A percentile compares a stretch with the other conserved stretches of the same genome.
Evolutionary conservation across 1,140 invertebrate species (phyloP).

Genomic region (Tribolium castaneum): DNA sequence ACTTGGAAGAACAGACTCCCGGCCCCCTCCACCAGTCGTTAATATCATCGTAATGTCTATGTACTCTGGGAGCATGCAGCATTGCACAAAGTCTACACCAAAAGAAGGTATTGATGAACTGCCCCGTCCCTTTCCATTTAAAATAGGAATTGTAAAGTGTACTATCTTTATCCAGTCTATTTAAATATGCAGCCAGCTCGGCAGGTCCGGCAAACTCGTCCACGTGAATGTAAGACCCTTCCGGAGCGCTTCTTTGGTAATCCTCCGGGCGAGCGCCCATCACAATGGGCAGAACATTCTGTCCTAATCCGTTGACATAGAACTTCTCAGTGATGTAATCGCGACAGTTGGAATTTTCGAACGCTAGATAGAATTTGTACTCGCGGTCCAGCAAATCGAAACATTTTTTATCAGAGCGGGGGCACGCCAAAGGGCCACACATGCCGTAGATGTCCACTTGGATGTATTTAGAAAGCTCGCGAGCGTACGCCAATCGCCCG

Average conservation of each 20-base stretch:
- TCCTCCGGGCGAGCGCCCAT: constrained; percentile 94
- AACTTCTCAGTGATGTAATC: constrained; percentile 99
- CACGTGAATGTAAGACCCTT: constrained; percentile 89
- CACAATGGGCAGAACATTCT: constrained; percentile 76
- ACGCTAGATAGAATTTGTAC: constrained; percentile 98
- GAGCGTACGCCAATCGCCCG: constrained; percentile 86
- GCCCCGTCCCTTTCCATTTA: constrained; percentile 89
- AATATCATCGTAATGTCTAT: constrained; percentile 81
- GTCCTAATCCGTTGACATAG: constrained; percentile 90
- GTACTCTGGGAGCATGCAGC: constrained; percentile 77
- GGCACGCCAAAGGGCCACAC: constrained; percentile 88
- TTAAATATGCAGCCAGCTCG: constrained; percentile 87
- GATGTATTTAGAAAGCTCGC: constrained; percentile 87
- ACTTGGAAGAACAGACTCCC: constrained; percentile 75
- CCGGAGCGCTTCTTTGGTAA: constrained; percentile 87
- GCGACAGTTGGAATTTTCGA: constrained; percentile 96
- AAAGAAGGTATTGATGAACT: constrained; percentile 95
- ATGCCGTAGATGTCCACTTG: constrained; percentile 94
- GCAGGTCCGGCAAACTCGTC: constrained; percentile 91
- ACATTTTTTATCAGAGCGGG: constrained; percentile 84
- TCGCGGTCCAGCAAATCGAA: constrained; percentile 92
- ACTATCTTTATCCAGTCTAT: constrained; percentile 85
- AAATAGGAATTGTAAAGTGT: constrained; percentile 94
- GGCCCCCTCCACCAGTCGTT: constrained; percentile 89
- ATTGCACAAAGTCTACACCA: constrained; percentile 95